Evolutionary conservation across 92 coral and sea anemone genomes (phyloP).

Genomic region (Umimayanthus kanabou): DNA sequence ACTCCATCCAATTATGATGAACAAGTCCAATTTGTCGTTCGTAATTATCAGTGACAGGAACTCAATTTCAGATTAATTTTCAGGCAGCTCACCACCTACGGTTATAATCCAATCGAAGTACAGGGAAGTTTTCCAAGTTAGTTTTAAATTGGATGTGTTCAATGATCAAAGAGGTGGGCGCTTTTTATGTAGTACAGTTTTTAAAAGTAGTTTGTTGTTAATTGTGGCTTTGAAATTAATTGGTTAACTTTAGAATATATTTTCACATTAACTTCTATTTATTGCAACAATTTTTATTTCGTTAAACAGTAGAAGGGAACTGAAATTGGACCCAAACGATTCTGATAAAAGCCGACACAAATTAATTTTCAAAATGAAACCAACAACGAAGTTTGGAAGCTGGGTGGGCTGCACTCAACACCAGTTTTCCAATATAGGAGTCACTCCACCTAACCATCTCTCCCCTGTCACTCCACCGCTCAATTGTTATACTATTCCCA

Average conservation of each 20-base stretch:
- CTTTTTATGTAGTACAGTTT: not conserved
- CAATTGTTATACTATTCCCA: too few relatives aligned
- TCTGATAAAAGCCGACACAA: too few relatives aligned
- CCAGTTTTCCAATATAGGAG: too few relatives aligned
- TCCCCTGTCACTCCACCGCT: too few relatives aligned
- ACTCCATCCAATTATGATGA: not conserved
- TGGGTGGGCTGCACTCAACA: too few relatives aligned
- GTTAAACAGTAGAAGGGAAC: too few relatives aligned
- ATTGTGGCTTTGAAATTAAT: not conserved
- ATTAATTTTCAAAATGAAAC: too few relatives aligned
- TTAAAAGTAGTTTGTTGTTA: not conserved
- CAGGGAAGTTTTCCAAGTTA: not conserved
- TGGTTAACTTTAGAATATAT: not conserved
- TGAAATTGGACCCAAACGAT: too few relatives aligned
- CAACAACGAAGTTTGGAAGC: too few relatives aligned
- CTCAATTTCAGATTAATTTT: not conserved
- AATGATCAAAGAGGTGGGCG: not conserved
- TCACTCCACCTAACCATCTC: too few relatives aligned
- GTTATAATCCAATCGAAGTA: not conserved
- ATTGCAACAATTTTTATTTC: not conserved
- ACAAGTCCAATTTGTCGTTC: not conserved
- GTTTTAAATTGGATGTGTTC: conserved; percentile 7
- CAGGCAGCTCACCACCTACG: not conserved
- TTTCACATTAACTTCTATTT: not conserved
- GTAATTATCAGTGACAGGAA: conserved; percentile 18